These are phyloP conservation scores for Ophiodon elongatus DNA, from an alignment of 2,113 vertebrate genomes.

Conservation along the genomic window DNA sequence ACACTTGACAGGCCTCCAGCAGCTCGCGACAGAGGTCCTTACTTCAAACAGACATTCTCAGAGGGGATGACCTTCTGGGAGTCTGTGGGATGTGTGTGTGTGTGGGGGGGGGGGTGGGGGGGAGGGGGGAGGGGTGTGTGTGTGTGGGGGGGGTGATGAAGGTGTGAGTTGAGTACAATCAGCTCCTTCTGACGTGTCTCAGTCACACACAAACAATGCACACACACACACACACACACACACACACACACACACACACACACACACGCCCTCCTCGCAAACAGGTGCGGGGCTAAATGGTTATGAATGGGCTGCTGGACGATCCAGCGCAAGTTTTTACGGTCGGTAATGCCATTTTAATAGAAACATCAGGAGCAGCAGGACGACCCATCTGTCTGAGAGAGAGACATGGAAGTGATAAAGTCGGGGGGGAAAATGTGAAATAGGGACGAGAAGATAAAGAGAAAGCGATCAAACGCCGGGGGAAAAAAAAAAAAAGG, in stretches of 20 bases:
- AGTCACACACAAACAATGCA: neutral
- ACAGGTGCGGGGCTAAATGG: conserved; percentile 63
- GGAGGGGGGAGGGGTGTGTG: conserved; percentile 1
- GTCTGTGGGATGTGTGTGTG: conserved; percentile 52
- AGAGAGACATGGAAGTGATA: conserved; percentile 10
- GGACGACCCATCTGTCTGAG: conserved; percentile 62
- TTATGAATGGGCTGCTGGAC: conserved; percentile 53
- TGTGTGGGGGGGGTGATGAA: conserved; percentile 7
- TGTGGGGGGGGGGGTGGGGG: neutral
- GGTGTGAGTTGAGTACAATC: neutral
- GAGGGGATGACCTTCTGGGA: conserved; percentile 77
- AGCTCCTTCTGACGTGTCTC: conserved; percentile 7
- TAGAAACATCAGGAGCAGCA: conserved; percentile 63
- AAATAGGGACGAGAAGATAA: neutral
- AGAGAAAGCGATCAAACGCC: conserved; percentile 8
- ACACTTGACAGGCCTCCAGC: conserved; percentile 62
- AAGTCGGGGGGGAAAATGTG: neutral
- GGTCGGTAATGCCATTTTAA: conserved; percentile 63
- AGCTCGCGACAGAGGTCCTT: conserved; percentile 61
- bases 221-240: neutral
- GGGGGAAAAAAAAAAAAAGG: neutral
- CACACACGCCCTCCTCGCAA: conserved; percentile 20
- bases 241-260: conserved; percentile 8
- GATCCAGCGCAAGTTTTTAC: conserved; percentile 54
- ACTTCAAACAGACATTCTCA: conserved; percentile 75